phyloP scores from a whole-genome alignment of 2,888 invertebrate genomes.

The Drosophila ustulata region DNA sequence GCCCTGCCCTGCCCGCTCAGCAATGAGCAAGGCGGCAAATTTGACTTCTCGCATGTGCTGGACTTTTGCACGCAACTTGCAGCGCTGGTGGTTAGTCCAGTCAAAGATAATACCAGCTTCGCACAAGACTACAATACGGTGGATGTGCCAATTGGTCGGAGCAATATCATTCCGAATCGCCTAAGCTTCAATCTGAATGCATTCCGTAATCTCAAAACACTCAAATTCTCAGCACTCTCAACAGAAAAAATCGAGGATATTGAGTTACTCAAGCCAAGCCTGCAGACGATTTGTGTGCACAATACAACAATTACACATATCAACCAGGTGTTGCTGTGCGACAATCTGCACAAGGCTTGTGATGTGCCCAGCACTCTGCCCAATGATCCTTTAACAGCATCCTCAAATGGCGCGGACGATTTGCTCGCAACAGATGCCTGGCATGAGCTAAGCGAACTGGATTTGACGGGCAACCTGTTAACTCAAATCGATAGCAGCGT shows the following conservation, averaged over 20 bases:
- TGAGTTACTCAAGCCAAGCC: constrained; percentile 83
- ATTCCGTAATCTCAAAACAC: constrained; percentile 91
- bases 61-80: constrained; percentile 94
- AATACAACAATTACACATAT: constrained; percentile 85
- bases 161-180: constrained; percentile 93
- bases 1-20: constrained; percentile 94
- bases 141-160: constrained; percentile 89
- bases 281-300: constrained; percentile 85
- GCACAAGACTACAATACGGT: constrained; percentile 82
- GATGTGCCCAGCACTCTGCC: constrained; percentile 67
- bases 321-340: constrained; percentile 93
- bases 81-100: constrained; percentile 84
- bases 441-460: constrained; percentile 89
- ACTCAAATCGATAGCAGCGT: constrained; percentile 92
- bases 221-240: constrained; percentile 90
- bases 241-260: constrained; percentile 89
- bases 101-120: constrained; percentile 75
- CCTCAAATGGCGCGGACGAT: constrained; percentile 25
- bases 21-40: constrained; percentile 91
- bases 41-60: constrained; percentile 95
- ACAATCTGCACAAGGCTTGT: constrained; percentile 90
- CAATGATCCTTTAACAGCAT: constrained; percentile 15
- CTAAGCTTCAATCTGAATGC: constrained; percentile 92
- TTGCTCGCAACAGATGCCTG: constrained; percentile 84
- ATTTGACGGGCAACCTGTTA: constrained; percentile 92